Percentiles rank a stretch among this genome's conserved stretches.
These are phyloP conservation scores for Microctonus hyperodae DNA, from an alignment of 2,888 invertebrate genomes.

Conservation along the genomic window DNA sequence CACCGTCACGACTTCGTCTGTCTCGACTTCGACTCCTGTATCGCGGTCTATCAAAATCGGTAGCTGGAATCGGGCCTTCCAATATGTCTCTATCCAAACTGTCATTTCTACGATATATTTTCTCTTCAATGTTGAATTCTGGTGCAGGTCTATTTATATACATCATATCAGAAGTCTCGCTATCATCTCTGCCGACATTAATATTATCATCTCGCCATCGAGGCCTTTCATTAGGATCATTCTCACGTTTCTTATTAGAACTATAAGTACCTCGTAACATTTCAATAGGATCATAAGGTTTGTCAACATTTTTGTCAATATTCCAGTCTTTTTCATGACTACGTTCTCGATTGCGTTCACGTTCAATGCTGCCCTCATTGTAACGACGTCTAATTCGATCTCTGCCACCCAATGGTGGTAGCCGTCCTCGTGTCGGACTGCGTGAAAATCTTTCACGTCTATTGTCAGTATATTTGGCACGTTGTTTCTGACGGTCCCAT, in stretches of 20 bases:
- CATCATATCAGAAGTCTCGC: constrained; percentile 45
- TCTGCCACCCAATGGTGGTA: constrained; percentile 39
- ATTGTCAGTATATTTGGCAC: constrained; percentile 42
- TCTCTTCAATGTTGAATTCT: constrained; percentile 49
- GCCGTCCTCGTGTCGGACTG: constrained; percentile 49
- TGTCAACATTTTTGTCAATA: constrained; percentile 41
- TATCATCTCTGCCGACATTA: constrained; percentile 42
- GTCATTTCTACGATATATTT: constrained; percentile 46
- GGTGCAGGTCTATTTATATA: constrained; percentile 45
- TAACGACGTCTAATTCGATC: constrained; percentile 46
- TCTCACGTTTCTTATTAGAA: constrained; percentile 42
- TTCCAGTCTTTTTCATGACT: constrained; percentile 45
- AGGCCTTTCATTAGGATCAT: constrained; percentile 44
- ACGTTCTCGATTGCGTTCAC: constrained; percentile 46
- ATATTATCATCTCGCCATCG: constrained; percentile 50
- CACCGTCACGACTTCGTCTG: constrained; percentile 33
- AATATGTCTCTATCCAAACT: constrained; percentile 52
- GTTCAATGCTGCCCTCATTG: constrained; percentile 37
- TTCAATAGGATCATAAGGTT: constrained; percentile 56
- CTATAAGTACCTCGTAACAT: constrained; percentile 49
- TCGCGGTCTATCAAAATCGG: constrained; percentile 19
- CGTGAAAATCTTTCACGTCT: constrained; percentile 51
- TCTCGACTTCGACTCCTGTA: constrained; percentile 32
- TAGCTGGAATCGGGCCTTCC: constrained; percentile 45
- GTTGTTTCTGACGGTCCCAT: constrained; percentile 35